These are phyloP conservation scores for Gallinago stenura DNA, from an alignment of 2,797 vertebrate genomes.

Conservation along the genomic window DNA sequence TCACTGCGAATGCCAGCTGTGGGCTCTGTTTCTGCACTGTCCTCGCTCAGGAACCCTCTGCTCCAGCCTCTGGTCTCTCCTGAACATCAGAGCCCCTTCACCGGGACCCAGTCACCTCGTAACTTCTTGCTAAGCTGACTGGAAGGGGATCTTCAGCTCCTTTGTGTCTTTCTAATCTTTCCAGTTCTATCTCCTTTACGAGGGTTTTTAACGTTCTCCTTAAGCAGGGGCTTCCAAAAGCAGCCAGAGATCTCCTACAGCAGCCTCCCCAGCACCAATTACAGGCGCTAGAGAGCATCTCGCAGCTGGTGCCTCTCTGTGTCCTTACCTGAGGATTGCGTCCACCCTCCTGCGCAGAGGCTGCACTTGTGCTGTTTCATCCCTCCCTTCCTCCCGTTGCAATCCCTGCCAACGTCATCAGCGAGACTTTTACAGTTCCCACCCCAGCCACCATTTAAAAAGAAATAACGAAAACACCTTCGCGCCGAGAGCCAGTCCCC, in stretches of 20 bases:
- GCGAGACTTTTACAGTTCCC: background rate
- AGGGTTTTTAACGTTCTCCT: background rate
- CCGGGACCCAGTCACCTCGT: rapidly evolving
- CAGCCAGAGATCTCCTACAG: background rate
- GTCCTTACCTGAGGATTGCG: background rate
- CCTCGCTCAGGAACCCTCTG: background rate
- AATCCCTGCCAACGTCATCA: background rate
- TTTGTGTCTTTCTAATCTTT: background rate
- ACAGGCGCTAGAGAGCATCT: background rate
- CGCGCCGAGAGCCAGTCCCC: background rate
- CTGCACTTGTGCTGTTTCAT: background rate
- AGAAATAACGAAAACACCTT: background rate
- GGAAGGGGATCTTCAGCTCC: background rate
- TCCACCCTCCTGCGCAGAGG: rapidly evolving
- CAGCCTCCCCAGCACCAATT: rapidly evolving
- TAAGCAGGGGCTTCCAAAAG: background rate
- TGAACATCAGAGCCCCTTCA: background rate
- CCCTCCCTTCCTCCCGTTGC: background rate
- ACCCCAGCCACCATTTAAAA: background rate
- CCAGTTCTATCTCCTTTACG: background rate
- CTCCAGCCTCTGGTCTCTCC: background rate
- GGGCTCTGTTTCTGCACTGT: rapidly evolving
- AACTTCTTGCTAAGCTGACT: background rate
- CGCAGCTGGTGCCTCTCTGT: background rate
- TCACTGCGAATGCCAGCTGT: rapidly evolving